Evolutionary conservation across 2,888 invertebrate genomes (phyloP).

Genomic region (Maniola hyperantus): DNA sequence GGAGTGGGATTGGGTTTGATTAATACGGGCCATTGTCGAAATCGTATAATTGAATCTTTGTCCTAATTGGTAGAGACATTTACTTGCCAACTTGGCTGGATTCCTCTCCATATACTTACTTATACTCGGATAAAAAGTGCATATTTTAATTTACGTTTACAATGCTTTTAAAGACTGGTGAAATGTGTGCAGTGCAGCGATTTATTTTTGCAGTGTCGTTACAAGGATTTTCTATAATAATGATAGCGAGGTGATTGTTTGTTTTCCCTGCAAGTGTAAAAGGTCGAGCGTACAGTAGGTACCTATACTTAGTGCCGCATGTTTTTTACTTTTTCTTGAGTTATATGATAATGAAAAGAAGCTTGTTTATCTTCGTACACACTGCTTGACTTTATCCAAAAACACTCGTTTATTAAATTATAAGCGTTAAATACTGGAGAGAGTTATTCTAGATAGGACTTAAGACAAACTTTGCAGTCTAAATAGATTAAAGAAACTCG

Average conservation of each 20-base stretch:
- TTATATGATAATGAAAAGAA: no score
- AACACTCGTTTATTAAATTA: no score
- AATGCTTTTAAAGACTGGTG: neutral
- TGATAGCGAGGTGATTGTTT: neutral
- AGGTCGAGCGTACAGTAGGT: neutral
- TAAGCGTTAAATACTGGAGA: no score
- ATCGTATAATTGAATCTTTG: conserved; percentile 25
- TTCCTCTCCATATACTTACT: neutral
- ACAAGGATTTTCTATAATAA: no score
- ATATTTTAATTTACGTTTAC: neutral
- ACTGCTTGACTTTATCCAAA: no score
- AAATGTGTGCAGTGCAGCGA: neutral
- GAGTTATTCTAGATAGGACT: neutral
- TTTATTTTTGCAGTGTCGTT: no score
- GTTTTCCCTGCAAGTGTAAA: neutral
- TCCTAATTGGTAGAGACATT: conserved; percentile 18
- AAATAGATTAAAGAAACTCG: conserved; percentile 31
- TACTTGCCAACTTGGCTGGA: conserved; percentile 3
- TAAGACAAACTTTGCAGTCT: conserved; percentile 8
- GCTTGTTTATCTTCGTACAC: no score
- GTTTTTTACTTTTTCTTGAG: no score
- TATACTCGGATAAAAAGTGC: neutral
- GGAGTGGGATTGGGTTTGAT: conserved; percentile 25
- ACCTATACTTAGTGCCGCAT: no score
- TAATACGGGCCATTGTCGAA: conserved; percentile 26